phyloP scores from a whole-genome alignment of 1,140 invertebrate genomes.

The Atopsyche davidsoni region DNA sequence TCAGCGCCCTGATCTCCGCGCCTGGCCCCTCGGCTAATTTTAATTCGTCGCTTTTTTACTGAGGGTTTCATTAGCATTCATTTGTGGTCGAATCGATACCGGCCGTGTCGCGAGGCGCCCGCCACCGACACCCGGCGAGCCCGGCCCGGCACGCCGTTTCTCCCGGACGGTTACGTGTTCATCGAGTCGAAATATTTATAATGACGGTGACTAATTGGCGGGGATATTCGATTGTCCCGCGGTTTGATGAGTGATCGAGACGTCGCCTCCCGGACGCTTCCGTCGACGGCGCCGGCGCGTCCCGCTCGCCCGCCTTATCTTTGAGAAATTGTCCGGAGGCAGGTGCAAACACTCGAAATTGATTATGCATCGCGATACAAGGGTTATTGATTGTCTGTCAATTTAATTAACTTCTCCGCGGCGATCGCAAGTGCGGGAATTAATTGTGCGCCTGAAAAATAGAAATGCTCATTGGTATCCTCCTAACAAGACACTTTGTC shows the following conservation, averaged over 20 bases:
- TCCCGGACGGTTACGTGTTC: background rate
- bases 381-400: too few relatives aligned
- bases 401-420: too few relatives aligned
- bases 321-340: too few relatives aligned
- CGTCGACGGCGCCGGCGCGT: too few relatives aligned
- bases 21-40: constrained; percentile 25
- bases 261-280: background rate
- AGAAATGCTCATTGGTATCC: too few relatives aligned
- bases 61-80: constrained; percentile 28
- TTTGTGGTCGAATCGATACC: constrained; percentile 28
- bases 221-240: background rate
- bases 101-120: constrained; percentile 22
- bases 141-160: background rate
- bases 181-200: constrained; percentile 4
- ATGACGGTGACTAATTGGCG: constrained; percentile 10
- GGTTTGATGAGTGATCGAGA: constrained; percentile 5
- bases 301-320: too few relatives aligned
- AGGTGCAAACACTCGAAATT: too few relatives aligned
- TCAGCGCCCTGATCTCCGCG: constrained; percentile 19
- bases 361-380: too few relatives aligned
- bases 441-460: too few relatives aligned
- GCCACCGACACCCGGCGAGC: constrained; percentile 1
- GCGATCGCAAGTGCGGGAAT: too few relatives aligned
- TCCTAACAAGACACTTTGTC: too few relatives aligned
- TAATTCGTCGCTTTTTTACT: constrained; percentile 20